A percentile compares a stretch with the other conserved stretches of the same genome.
These are phyloP conservation scores for Notodromas monacha DNA, from an alignment of 2,888 invertebrate genomes.

Conservation along the genomic window DNA sequence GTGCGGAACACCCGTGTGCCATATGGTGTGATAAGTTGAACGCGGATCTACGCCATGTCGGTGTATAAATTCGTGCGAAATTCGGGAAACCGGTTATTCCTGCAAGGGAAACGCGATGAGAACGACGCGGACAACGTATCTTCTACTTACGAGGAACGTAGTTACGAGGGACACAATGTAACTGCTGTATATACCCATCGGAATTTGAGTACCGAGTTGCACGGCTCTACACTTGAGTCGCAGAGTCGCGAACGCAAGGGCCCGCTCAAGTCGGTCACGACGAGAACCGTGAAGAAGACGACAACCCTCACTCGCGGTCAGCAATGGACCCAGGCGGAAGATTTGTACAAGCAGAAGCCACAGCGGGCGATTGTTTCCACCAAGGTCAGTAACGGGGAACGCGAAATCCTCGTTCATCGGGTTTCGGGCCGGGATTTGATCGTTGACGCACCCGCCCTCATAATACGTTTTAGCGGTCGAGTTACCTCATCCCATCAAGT, in stretches of 20 bases:
- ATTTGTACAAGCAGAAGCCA: slow-evolving; percentile 14
- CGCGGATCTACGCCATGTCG: slow-evolving; percentile 19
- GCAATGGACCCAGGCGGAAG: slow-evolving; percentile 36
- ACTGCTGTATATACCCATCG: slow-evolving; percentile 50
- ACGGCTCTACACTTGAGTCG: slow-evolving; percentile 41
- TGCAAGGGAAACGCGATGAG: slow-evolving; percentile 14
- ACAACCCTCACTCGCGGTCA: slow-evolving; percentile 58
- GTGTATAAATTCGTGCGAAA: slow-evolving; percentile 47
- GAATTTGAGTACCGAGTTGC: slow-evolving; percentile 44
- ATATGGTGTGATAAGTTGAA: slow-evolving; percentile 6
- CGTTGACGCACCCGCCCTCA: too few relatives aligned
- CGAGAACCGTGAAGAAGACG: slow-evolving; percentile 52
- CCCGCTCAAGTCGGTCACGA: slow-evolving; percentile 46
- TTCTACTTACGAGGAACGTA: slow-evolving; percentile 20
- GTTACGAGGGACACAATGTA: slow-evolving; percentile 26
- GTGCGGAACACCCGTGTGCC: too few relatives aligned
- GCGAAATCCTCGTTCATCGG: too few relatives aligned
- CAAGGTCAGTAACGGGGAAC: too few relatives aligned
- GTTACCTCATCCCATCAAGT: too few relatives aligned
- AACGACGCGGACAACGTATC: slow-evolving; percentile 22
- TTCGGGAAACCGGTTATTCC: slow-evolving; percentile 5
- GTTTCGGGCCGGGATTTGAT: too few relatives aligned
- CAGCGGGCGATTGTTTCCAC: too few relatives aligned
- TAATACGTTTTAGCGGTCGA: too few relatives aligned
- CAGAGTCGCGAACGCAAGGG: slow-evolving; percentile 46